Percentiles rank a stretch among this genome's conserved stretches.
These are phyloP conservation scores for Ochropleura plecta DNA, from an alignment of 2,888 invertebrate species.

Conservation along the genomic window DNA sequence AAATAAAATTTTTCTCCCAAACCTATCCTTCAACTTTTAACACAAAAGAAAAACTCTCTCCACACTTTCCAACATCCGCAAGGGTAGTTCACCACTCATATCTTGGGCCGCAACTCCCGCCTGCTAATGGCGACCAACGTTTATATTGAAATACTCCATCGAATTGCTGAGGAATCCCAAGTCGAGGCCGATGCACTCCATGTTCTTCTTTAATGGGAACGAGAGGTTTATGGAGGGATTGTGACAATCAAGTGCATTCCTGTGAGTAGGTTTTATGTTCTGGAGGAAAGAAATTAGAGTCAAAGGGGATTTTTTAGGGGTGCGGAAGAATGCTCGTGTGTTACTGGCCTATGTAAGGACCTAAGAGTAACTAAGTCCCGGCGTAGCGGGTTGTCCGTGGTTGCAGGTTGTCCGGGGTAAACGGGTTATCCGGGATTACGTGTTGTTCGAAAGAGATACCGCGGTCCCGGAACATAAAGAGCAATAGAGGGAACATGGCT, in stretches of 20 bases:
- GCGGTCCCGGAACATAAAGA: too few species aligned
- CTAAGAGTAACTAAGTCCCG: not conserved
- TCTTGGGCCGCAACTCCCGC: constrained; percentile 74
- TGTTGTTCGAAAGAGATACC: too few species aligned
- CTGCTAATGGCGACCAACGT: constrained; percentile 84
- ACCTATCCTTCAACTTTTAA: not conserved
- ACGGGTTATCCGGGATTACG: too few species aligned
- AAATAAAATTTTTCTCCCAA: not conserved
- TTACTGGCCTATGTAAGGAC: not conserved
- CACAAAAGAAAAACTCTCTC: constrained; percentile 64
- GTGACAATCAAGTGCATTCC: constrained; percentile 58
- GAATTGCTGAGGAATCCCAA: constrained; percentile 75
- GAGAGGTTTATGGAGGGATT: constrained; percentile 61
- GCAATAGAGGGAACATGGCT: too few species aligned
- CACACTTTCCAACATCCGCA: constrained; percentile 66
- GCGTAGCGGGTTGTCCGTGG: too few species aligned
- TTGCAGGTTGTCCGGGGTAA: too few species aligned
- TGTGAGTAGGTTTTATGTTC: constrained; percentile 34
- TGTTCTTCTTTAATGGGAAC: constrained; percentile 67
- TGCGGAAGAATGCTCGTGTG: not conserved
- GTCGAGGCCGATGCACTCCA: constrained; percentile 69
- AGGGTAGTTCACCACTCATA: constrained; percentile 81
- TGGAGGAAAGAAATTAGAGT: constrained; percentile 11
- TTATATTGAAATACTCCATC: constrained; percentile 88
- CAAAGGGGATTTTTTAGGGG: not conserved